Evolutionary conservation across 1,140 invertebrate genomes (phyloP), one percentile per base, ranked within the genome.

Genomic region (Apis florea): DNA sequence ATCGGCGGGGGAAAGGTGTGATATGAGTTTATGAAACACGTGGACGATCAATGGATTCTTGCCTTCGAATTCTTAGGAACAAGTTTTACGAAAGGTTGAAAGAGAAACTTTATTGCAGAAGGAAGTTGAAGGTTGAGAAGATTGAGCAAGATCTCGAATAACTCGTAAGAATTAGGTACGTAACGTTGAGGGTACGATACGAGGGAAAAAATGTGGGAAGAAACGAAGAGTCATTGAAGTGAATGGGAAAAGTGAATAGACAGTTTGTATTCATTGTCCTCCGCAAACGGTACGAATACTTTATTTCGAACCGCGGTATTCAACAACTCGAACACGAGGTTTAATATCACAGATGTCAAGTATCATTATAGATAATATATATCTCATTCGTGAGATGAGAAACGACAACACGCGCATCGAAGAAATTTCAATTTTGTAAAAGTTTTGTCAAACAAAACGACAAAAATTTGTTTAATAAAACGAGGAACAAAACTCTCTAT

Each of bases 61-160:
- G 13, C 0, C 11, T 13, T 0, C 19, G 31, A 40, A 40, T 40
- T 13, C 21, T 15, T 1, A 13, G n/a, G 40, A 68, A 15, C 9
- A 51, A 17, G 11, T 68, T 49, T 9, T 17, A 47, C n/a, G 24
- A 49, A 51, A 49, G n/a, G 19, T 51, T 49, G 21, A 49, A 49
- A 68, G 13, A n/a, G 66, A n/a, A 49, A 68, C 19, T n/a, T 17
- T 1, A 15, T 12, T 24, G 10, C 4, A 15, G 21, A 12, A 21
- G n/a, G 26, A 68, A 68, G 40, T 69, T 69, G 47, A 69, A 69
- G 67, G 67, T n/a, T 49, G n/a, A n/a, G n/a, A 49, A 69, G 40
- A 40, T 47, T 47, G 19, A 47, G 40, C 64, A 47, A 47, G 31
- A 69, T 49, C 40, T 24, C 67, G 24, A n/a, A 1, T 40, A 69